Percentiles rank a stretch among this genome's conserved stretches.
phyloP scores from a whole-genome alignment of 2,888 invertebrate species.

The Drosophila rubida region DNA sequence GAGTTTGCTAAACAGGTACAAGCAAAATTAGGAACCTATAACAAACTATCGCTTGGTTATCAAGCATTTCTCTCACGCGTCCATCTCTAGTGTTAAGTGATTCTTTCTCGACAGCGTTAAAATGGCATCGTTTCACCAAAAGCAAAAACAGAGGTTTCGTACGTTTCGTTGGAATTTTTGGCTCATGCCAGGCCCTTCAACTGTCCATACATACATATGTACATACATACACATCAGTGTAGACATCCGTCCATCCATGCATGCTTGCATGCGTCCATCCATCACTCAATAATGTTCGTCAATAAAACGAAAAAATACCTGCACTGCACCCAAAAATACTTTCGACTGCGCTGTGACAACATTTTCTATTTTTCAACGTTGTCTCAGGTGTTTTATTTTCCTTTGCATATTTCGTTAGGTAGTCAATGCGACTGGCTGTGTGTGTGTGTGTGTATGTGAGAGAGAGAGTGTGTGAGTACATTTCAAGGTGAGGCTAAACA shows the following conservation, averaged over 20 bases:
- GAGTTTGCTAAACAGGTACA: too few species aligned
- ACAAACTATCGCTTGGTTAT: too few species aligned
- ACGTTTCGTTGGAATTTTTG: constrained; percentile 35
- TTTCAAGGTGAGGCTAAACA: constrained; percentile 56
- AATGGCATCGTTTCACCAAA: constrained; percentile 35
- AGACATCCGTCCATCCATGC: constrained; percentile 16
- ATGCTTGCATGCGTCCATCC: constrained; percentile 20
- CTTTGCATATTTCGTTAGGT: constrained; percentile 39
- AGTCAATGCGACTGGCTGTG: background rate
- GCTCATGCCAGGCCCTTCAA: constrained; percentile 47
- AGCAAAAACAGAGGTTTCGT: constrained; percentile 20
- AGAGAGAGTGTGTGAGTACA: constrained; percentile 19
- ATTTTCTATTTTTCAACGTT: constrained; percentile 62
- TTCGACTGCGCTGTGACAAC: constrained; percentile 52
- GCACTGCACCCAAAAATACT: constrained; percentile 64
- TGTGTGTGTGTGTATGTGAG: background rate
- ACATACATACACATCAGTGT: constrained; percentile 10
- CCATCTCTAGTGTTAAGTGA: constrained; percentile 32
- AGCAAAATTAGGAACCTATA: too few species aligned
- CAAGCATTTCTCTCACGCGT: constrained; percentile 4
- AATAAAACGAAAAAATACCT: constrained; percentile 61
- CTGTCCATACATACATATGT: constrained; percentile 28
- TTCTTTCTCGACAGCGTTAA: constrained; percentile 20
- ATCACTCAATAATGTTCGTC: constrained; percentile 22
- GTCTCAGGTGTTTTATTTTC: constrained; percentile 35